These are phyloP conservation scores for Orussus abietinus DNA, from an alignment of 1,140 invertebrate genomes.

Conservation along the genomic window DNA sequence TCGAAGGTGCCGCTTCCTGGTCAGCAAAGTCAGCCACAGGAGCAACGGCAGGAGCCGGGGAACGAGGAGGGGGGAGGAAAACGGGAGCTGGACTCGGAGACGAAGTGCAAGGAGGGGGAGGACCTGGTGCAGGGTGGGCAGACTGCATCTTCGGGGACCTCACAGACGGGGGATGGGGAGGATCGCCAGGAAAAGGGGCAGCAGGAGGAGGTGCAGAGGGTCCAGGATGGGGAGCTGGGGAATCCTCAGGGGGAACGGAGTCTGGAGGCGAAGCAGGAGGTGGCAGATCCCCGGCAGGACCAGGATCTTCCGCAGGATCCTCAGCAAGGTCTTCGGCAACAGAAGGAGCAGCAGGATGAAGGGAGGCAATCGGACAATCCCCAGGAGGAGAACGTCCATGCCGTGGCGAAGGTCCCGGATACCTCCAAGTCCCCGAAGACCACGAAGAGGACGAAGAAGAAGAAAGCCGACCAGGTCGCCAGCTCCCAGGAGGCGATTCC, in stretches of 20 bases:
- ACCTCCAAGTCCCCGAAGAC: slow-evolving; percentile 21
- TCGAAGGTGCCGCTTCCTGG: slow-evolving; percentile 51
- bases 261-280: slow-evolving; percentile 16
- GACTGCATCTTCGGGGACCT: slow-evolving; percentile 1
- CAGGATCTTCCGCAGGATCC: no score
- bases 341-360: slow-evolving; percentile 16
- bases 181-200: not conserved
- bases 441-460: slow-evolving; percentile 37
- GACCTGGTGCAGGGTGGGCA: not conserved
- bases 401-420: not conserved
- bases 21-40: slow-evolving; percentile 18
- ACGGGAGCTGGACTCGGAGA: not conserved
- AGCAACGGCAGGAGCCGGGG: not conserved
- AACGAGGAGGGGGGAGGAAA: no score
- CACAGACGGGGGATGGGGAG: slow-evolving; percentile 2
- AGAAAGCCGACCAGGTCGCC: slow-evolving; percentile 34
- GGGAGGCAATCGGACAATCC: not conserved
- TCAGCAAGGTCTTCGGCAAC: no score
- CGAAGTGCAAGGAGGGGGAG: not conserved
- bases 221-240: slow-evolving; percentile 8
- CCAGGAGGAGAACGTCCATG: not conserved
- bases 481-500: slow-evolving; percentile 43
- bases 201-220: not conserved
- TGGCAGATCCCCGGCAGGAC: slow-evolving; percentile 6
- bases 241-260: slow-evolving; percentile 1